Evolutionary conservation across 2,888 invertebrate species (phyloP).

Genomic region (Toxonevra muliebris): DNA sequence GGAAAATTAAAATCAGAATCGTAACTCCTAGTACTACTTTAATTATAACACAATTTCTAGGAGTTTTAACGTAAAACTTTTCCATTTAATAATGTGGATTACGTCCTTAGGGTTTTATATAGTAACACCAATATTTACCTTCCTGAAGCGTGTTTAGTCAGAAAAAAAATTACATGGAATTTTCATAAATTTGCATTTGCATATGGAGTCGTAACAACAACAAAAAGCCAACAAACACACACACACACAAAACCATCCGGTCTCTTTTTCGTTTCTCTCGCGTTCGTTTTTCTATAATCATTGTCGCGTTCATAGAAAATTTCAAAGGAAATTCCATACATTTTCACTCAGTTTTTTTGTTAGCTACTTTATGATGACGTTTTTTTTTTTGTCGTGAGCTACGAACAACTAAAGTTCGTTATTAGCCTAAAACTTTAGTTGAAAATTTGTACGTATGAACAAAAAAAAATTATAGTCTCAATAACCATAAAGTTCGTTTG

Average conservation of each 20-base stretch:
- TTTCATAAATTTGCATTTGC: slow-evolving; percentile 53
- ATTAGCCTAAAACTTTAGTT: not conserved
- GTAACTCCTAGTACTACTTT: too few species aligned
- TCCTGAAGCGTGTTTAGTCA: not conserved
- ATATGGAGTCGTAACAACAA: slow-evolving; percentile 18
- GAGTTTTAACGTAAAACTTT: too few species aligned
- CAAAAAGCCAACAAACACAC: not conserved
- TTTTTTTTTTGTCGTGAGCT: not conserved
- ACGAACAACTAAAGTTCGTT: not conserved
- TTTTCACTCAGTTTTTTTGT: slow-evolving; percentile 12
- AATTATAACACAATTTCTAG: too few species aligned
- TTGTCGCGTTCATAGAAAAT: slow-evolving; percentile 20
- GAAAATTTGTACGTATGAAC: not conserved
- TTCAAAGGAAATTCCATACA: slow-evolving; percentile 32
- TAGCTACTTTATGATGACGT: slow-evolving; percentile 1
- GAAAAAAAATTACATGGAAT: slow-evolving; percentile 35
- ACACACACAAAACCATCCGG: slow-evolving; percentile 1
- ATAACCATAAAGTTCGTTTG: not conserved
- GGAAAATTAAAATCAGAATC: too few species aligned
- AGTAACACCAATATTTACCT: too few species aligned
- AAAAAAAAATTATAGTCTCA: not conserved
- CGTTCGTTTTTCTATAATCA: slow-evolving; percentile 17
- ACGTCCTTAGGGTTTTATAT: too few species aligned
- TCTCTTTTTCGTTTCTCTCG: too few species aligned
- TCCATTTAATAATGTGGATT: too few species aligned